Evolutionary conservation across 2,113 vertebrate species (phyloP).

Genomic region (Pachypanchax playfairii): DNA sequence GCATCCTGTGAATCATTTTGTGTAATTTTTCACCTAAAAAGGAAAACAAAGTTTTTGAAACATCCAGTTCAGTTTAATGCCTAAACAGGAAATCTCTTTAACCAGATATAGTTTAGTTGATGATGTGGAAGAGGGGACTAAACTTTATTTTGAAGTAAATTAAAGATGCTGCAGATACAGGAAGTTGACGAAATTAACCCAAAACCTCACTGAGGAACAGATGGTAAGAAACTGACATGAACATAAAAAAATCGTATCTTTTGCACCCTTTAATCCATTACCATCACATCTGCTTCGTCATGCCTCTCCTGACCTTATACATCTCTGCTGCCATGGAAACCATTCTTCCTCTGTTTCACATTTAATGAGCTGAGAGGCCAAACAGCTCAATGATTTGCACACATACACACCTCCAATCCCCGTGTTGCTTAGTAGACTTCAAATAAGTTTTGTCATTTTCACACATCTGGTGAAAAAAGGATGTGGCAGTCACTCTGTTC

Average conservation of each 20-base stretch:
- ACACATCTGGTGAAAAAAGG: slow-evolving; percentile 5
- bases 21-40: too few species aligned
- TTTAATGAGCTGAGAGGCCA: slow-evolving; percentile 45
- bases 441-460: slow-evolving; percentile 4
- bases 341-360: slow-evolving; percentile 29
- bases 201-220: neutral
- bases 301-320: slow-evolving; percentile 39
- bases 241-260: neutral
- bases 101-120: too few species aligned
- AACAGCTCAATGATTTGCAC: slow-evolving; percentile 36
- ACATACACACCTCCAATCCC: slow-evolving; percentile 12
- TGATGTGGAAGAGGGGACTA: neutral
- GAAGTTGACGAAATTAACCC: too few species aligned
- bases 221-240: neutral
- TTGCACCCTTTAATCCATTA: slow-evolving; percentile 16
- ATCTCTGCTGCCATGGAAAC: slow-evolving; percentile 54
- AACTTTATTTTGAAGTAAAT: neutral
- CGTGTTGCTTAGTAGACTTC: slow-evolving; percentile 23
- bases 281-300: slow-evolving; percentile 15
- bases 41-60: too few species aligned
- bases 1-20: too few species aligned
- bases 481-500: neutral
- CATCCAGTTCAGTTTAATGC: too few species aligned
- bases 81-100: too few species aligned
- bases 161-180: too few species aligned